Evolutionary conservation across 2,113 vertebrate genomes (phyloP), one percentile per base, ranked within the genome.

Genomic region (Prietella phreatophila): DNA sequence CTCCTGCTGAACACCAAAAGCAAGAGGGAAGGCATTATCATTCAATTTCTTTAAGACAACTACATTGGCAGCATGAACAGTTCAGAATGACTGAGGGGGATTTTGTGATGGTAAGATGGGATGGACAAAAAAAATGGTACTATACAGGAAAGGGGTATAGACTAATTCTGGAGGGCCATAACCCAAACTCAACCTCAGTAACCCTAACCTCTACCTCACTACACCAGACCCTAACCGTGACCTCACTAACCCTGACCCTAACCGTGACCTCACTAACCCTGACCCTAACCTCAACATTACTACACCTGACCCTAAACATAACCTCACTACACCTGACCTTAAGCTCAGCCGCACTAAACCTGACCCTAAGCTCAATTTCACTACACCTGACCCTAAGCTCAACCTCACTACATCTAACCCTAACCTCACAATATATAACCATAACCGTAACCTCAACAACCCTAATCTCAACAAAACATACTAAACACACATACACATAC

Each of bases 1-100:
- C 94, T 92, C 97, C 98, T 99, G 93, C 20, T 88, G 71, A 17
- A 60, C 91, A 69, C 87, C 85, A 92, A 79, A 36, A 86, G 71
- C 58, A 85, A 56, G 33, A 86, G 9, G 14, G 5, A 75, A 78
- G n/a, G n/a, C 47, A 89, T 83, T 84, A 86, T 75, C 56, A 53
- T 75, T n/a, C 2, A n/a, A 7, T 86, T 61, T 65, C 15, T 65
- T 87, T 65, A 67, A 69, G 47, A 15, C 25, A 63, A 42, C 30
- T n/a, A 89, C 69, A 55, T 10, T n/a, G 19, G 4, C 75, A 84
- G 47, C 13, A 22, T 42, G n/a, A 27, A 7, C 0, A 30, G 71
- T 63, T 67, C 33, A n/a, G 76, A 88, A 88, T 84, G 71, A 88
- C 25, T 79, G 73, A 39, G 56, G 58, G 36, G 33, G 15, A 36